phyloP scores from a whole-genome alignment of 2,797 vertebrate species.

The Melanotaenia maccullochi region DNA sequence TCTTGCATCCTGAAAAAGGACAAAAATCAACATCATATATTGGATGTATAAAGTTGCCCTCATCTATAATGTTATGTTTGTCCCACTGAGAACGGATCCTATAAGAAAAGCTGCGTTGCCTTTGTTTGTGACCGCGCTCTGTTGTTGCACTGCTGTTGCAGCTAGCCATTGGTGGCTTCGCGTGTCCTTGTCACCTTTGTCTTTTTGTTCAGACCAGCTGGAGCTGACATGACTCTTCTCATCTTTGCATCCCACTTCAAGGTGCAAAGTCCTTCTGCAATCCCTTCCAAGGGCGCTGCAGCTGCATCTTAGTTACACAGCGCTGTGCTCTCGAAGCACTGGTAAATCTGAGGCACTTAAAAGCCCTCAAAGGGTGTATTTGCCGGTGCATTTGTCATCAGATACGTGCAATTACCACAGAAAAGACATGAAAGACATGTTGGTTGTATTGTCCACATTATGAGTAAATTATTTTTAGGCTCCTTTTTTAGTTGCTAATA shows the following conservation, averaged over 20 bases:
- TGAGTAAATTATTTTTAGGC: slow-evolving; percentile 63
- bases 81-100: slow-evolving; percentile 24
- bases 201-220: slow-evolving; percentile 75
- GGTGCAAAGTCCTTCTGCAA: slow-evolving; percentile 76
- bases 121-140: slow-evolving; percentile 24
- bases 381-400: slow-evolving; percentile 65
- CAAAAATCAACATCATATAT: slow-evolving; percentile 10
- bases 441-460: slow-evolving; percentile 57
- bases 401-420: slow-evolving; percentile 61
- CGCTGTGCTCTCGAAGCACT: slow-evolving; percentile 40
- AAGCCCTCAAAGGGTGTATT: slow-evolving; percentile 70
- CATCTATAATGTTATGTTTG: slow-evolving; percentile 30
- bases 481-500: slow-evolving; percentile 66
- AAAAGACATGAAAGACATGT: slow-evolving; percentile 66
- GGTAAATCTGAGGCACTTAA: slow-evolving; percentile 68
- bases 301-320: slow-evolving; percentile 71
- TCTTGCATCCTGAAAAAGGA: slow-evolving; percentile 15
- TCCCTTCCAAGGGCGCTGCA: slow-evolving; percentile 72
- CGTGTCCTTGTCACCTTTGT: slow-evolving; percentile 74
- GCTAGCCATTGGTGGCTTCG: slow-evolving; percentile 43
- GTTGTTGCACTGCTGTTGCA: slow-evolving; percentile 42
- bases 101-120: slow-evolving; percentile 45
- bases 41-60: neutral
- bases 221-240: slow-evolving; percentile 74
- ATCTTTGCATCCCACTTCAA: slow-evolving; percentile 75